phyloP scores from a whole-genome alignment of 1,140 invertebrate genomes.

The Saccostrea cuccullata region DNA sequence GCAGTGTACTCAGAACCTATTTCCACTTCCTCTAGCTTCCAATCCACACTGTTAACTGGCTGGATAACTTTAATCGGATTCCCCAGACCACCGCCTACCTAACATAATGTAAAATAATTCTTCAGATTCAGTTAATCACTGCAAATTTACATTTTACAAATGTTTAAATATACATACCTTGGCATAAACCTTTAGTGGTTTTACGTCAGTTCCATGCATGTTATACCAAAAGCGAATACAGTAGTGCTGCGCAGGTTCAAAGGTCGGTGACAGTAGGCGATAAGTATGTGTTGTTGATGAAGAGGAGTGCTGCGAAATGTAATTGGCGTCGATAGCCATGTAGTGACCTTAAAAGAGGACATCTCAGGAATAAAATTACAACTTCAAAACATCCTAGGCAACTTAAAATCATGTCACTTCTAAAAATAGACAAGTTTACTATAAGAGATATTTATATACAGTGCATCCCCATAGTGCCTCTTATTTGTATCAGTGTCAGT shows the following conservation, averaged over 20 bases:
- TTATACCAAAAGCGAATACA: constrained; percentile 69
- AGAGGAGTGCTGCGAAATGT: constrained; percentile 15
- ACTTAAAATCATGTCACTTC: no score
- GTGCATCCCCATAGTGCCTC: no score
- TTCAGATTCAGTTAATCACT: no score
- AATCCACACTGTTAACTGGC: constrained; percentile 46
- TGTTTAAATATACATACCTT: constrained; percentile 55
- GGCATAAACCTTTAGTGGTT: constrained; percentile 60
- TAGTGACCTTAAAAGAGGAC: constrained; percentile 51
- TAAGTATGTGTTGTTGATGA: neutral
- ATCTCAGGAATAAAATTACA: no score
- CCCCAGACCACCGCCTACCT: constrained; percentile 55
- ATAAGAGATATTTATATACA: no score
- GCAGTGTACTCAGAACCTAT: constrained; percentile 66
- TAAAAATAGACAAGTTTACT: no score
- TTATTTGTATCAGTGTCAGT: no score
- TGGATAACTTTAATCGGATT: constrained; percentile 57
- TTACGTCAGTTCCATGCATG: constrained; percentile 59
- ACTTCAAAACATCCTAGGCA: no score
- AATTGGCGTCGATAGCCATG: constrained; percentile 55
- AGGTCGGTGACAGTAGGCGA: constrained; percentile 52
- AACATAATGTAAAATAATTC: neutral
- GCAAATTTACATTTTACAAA: no score
- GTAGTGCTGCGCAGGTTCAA: constrained; percentile 53
- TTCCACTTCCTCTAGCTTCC: constrained; percentile 62